Evolutionary conservation across 2,888 invertebrate genomes (phyloP).

Genomic region (Proisotoma minuta): DNA sequence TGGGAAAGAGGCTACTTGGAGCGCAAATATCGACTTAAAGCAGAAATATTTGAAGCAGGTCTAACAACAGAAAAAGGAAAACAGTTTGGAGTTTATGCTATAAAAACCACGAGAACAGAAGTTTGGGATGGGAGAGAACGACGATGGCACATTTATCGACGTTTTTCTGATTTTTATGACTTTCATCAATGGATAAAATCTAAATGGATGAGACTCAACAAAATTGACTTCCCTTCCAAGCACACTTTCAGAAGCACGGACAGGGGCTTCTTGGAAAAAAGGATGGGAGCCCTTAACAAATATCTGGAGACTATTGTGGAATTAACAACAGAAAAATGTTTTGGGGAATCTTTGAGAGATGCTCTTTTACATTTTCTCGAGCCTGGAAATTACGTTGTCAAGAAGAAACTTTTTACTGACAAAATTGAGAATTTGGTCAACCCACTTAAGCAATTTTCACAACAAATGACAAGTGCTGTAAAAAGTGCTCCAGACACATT

Average conservation of each 20-base stretch:
- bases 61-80: conserved; percentile 77
- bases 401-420: conserved; percentile 46
- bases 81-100: conserved; percentile 82
- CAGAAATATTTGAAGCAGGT: conserved; percentile 53
- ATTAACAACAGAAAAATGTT: conserved; percentile 47
- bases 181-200: conserved; percentile 71
- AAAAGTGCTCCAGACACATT: conserved; percentile 85
- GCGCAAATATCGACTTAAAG: conserved; percentile 39
- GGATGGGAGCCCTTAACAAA: conserved; percentile 66
- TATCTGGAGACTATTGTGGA: conserved; percentile 71
- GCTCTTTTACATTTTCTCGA: conserved; percentile 46
- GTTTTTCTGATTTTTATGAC: conserved; percentile 92
- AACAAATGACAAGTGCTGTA: conserved; percentile 66
- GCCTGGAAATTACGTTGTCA: conserved; percentile 43
- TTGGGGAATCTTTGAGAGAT: conserved; percentile 46
- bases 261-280: conserved; percentile 71
- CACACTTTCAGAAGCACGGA: conserved; percentile 92
- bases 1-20: conserved; percentile 38
- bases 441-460: conserved; percentile 76
- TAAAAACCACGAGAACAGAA: conserved; percentile 67
- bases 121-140: conserved; percentile 59
- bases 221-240: conserved; percentile 65
- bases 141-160: conserved; percentile 83
- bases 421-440: conserved; percentile 66
- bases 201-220: conserved; percentile 49